A percentile compares a stretch with the other conserved stretches of the same genome.
Conservation (phyloP, 2,113 vertebrate genomes). For the Apodemus sylvaticus region DNA sequence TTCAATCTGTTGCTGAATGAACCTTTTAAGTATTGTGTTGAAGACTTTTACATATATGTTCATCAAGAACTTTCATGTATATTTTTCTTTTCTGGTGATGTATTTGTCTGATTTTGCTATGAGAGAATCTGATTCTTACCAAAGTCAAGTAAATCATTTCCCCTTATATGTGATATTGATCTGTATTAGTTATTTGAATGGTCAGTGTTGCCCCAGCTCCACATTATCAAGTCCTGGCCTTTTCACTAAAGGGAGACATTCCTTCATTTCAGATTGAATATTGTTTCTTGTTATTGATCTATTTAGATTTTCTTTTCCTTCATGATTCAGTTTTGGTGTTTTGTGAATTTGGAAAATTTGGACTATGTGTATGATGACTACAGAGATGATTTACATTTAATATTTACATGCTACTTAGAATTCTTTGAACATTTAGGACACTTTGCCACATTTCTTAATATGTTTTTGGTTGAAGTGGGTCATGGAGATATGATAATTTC, state of each 20-base stretch:
- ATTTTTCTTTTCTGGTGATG: background rate
- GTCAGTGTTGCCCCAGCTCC: background rate
- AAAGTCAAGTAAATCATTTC: background rate
- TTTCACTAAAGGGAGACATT: background rate
- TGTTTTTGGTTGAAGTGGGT: background rate
- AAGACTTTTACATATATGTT: background rate
- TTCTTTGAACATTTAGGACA: background rate
- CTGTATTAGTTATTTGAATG: background rate
- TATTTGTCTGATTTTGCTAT: background rate
- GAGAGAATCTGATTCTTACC: background rate
- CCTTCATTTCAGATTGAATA: background rate
- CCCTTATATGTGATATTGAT: background rate
- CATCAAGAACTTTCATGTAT: background rate
- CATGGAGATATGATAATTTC: background rate
- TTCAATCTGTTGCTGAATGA: background rate
- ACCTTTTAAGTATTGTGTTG: background rate
- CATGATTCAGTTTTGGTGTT: background rate
- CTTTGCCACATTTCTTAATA: background rate
- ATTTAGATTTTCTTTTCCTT: background rate
- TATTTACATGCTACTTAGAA: background rate
- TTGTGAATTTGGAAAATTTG: background rate
- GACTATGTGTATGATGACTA: background rate
- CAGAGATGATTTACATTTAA: background rate
- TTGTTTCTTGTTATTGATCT: background rate
- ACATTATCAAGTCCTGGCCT: background rate